Percentiles rank a stretch among this genome's conserved stretches.
These are phyloP conservation scores for Holacanthella duospinosa DNA, from an alignment of 2,888 invertebrate genomes.

Conservation along the genomic window DNA sequence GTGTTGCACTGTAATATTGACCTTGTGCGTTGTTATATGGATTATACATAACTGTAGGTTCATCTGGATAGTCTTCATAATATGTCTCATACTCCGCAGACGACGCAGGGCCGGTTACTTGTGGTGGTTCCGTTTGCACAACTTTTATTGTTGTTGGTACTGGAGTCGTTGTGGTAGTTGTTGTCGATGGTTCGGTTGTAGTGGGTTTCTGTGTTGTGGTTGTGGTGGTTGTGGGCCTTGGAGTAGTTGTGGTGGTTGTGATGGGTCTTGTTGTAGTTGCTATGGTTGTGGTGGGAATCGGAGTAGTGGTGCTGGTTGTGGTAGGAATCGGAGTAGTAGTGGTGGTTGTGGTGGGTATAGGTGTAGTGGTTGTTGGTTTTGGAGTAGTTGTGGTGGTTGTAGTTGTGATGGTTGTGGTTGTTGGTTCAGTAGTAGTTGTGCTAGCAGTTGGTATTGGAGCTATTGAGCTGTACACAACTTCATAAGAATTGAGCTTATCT, in stretches of 20 bases:
- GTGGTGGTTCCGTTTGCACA: not conserved
- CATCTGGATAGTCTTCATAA: conserved; percentile 10
- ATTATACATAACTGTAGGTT: conserved; percentile 8
- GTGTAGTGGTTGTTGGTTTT: conserved; percentile 8
- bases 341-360: conserved; percentile 10
- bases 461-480: not conserved
- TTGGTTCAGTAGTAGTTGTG: not conserved
- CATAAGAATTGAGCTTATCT: not conserved
- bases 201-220: conserved; percentile 10
- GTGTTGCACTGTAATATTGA: conserved; percentile 1
- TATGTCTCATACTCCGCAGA: conserved; percentile 6
- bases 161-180: conserved; percentile 7
- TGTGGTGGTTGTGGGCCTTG: too few relatives aligned
- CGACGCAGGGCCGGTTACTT: not conserved
- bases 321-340: conserved; percentile 7
- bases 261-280: conserved; percentile 4
- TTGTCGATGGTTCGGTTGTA: conserved; percentile 7
- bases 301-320: conserved; percentile 8
- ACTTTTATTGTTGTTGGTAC: not conserved
- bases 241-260: not conserved
- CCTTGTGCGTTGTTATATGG: conserved; percentile 6
- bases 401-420: conserved; percentile 6
- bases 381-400: not conserved
- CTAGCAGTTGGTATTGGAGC: not conserved
- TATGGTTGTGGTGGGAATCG: not conserved